Evolutionary conservation across 2,113 vertebrate species (phyloP).

Genomic region (Pomatostomus ruficeps): DNA sequence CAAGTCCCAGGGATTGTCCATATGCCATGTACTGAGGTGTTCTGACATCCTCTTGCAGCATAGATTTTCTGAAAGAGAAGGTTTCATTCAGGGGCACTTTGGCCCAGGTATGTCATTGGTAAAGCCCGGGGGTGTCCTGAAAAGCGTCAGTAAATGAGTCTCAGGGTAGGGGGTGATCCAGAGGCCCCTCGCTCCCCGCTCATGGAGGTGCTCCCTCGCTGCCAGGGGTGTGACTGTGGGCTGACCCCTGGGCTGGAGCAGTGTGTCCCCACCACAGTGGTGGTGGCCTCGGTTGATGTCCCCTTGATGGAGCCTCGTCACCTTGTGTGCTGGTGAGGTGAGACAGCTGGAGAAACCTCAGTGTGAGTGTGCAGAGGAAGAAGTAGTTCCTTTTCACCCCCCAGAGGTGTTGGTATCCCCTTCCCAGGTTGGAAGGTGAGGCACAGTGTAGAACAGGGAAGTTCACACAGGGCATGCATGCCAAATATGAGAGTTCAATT

Average conservation of each 20-base stretch:
- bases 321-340: not conserved
- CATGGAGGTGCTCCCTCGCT: rapidly evolving
- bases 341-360: not conserved
- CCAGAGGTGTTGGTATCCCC: not conserved
- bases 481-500: not conserved
- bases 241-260: not conserved
- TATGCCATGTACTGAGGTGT: rapidly evolving
- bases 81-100: not conserved
- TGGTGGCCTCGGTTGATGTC: not conserved
- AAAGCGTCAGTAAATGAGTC: not conserved
- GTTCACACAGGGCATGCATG: rapidly evolving
- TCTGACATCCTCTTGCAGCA: rapidly evolving
- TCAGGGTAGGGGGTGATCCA: rapidly evolving
- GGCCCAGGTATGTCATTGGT: rapidly evolving
- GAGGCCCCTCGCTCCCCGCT: rapidly evolving
- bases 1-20: rapidly evolving
- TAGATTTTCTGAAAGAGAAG: rapidly evolving
- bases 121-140: not conserved
- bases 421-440: not conserved
- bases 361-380: not conserved
- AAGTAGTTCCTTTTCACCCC: not conserved
- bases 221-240: not conserved
- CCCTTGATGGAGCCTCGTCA: not conserved
- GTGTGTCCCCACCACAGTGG: not conserved
- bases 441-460: not conserved